Evolutionary conservation across 2,888 invertebrate species (phyloP).

Genomic region (Drosophila leonis): DNA sequence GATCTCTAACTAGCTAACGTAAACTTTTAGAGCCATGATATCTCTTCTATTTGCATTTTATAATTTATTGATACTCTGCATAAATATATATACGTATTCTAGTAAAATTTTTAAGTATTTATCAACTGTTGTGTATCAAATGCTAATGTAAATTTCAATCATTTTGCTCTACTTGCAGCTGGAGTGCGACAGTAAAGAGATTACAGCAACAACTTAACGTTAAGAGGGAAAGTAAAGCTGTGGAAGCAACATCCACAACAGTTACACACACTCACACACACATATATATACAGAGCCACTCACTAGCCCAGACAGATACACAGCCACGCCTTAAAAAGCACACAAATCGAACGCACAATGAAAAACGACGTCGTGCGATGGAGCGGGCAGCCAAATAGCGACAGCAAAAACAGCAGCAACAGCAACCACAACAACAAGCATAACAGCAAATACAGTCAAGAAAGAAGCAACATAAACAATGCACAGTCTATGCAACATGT

Average conservation of each 20-base stretch:
- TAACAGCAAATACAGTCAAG: conserved; percentile 25
- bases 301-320: not conserved
- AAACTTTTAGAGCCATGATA: no score
- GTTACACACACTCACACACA: conserved; percentile 1
- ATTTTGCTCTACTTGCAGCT: conserved; percentile 42
- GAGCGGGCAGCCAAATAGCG: conserved; percentile 71
- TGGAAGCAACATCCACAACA: conserved; percentile 20
- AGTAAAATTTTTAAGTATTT: conserved; percentile 1
- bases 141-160: conserved; percentile 44
- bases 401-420: conserved; percentile 29
- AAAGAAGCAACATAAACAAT: conserved; percentile 22
- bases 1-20: not conserved
- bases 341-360: conserved; percentile 81
- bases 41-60: no score
- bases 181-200: conserved; percentile 42
- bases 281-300: not conserved
- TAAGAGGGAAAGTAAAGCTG: conserved; percentile 21
- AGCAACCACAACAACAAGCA: conserved; percentile 11
- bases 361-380: conserved; percentile 85
- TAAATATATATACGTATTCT: not conserved
- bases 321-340: conserved; percentile 45
- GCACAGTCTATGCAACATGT: conserved; percentile 52
- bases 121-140: conserved; percentile 8
- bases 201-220: conserved; percentile 44
- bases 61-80: not conserved